Evolutionary conservation across 2,888 invertebrate species (phyloP), one percentile per base, ranked within the genome.

Genomic region (Doris montereyensis): DNA sequence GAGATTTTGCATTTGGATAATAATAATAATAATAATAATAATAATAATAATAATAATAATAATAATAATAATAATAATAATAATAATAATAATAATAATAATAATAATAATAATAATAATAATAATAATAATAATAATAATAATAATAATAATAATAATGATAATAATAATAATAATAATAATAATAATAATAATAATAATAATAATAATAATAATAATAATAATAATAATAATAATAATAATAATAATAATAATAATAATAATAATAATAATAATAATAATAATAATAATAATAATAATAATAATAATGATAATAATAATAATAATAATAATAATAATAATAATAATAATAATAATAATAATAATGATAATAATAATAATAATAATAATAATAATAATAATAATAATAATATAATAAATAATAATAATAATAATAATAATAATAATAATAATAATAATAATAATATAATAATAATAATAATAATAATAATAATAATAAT

Each of bases 71-170:
- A 67, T 24, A 24, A 67, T 5, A 67, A 67, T 67, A 67, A 67
- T 67, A 67, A 67, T 67, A 26, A 67, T 67, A 67, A 67, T 67
- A 67, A 67, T 67, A 67, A 67, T 67, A 67, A 67, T 67, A 24
- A 67, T 67, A 26, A 67, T 67, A 26, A 67, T 67, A 26, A 67
- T 67, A 26, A 67, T 67, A 28, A 41, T 41, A 10, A 41, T 10
- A 10, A 41, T 10, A 10, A 41, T 10, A 10, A 41, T 10, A 10
- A 41, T 41, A 41, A 41, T 41, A 41, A 41, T 41, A 41, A 41
- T 41, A 41, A 41, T 41, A 41, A 41, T 41, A 41, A 41, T 41
- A 41, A 41, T 41, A 41, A 41, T 41, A 41, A 41, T 41, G 17
- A 41, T 41, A 41, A 41, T 41, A 41, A 41, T 41, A 41, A 67